Conservation (phyloP, 2,797 vertebrate species). For the Sebastes cheni region DNA sequence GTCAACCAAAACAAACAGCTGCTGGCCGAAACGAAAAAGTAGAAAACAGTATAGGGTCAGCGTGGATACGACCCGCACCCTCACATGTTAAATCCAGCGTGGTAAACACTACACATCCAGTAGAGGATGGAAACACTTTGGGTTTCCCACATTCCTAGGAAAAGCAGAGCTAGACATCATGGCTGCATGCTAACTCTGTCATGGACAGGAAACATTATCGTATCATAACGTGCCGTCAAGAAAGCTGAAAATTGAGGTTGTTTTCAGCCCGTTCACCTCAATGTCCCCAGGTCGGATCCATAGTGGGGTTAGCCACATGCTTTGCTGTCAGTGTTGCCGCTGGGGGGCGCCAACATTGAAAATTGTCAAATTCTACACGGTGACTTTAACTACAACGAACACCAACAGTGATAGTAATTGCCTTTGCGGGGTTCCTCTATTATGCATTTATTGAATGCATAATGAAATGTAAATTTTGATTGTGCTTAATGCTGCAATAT, state of each 20-base stretch:
- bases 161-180: too few species aligned
- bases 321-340: neutral
- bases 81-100: too few species aligned
- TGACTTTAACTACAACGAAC: neutral
- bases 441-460: neutral
- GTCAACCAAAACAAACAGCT: too few species aligned
- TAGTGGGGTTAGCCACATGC: neutral
- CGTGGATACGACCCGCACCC: too few species aligned
- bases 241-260: neutral
- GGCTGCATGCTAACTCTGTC: too few species aligned
- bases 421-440: neutral
- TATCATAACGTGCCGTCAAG: too few species aligned
- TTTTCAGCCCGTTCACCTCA: neutral
- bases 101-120: too few species aligned
- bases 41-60: too few species aligned
- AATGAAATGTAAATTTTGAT: conserved; percentile 1
- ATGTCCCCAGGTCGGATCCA: neutral
- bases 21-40: too few species aligned
- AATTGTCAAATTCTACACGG: neutral
- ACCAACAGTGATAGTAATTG: neutral
- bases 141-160: too few species aligned
- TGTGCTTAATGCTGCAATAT: neutral
- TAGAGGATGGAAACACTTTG: too few species aligned
- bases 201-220: too few species aligned
- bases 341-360: neutral